Conservation (phyloP, 2,113 vertebrate species). For the Muscicapa adusta region DNA sequence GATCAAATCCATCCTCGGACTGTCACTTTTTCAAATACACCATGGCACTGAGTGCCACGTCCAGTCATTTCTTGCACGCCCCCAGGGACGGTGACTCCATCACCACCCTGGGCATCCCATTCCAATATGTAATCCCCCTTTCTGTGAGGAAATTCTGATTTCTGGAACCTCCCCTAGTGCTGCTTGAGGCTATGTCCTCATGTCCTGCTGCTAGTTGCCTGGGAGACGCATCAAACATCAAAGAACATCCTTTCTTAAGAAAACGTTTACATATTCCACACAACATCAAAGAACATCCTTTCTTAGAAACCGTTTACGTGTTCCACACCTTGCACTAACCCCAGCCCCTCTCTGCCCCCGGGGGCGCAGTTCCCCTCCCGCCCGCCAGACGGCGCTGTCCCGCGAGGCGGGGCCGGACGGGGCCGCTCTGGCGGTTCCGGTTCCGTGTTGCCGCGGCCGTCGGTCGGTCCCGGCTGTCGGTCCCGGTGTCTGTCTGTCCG, state of each 20-base stretch:
- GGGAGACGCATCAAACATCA: background rate
- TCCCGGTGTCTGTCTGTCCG: background rate
- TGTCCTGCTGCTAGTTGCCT: background rate
- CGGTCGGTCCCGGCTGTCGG: background rate
- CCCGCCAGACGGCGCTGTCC: background rate
- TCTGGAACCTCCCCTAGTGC: background rate
- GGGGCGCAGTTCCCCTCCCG: background rate
- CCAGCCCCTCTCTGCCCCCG: accelerated
- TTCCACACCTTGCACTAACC: accelerated
- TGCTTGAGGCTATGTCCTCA: background rate
- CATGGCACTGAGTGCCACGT: background rate
- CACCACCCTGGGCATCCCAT: background rate
- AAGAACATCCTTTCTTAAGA: background rate
- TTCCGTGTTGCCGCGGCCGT: background rate
- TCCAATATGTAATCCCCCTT: background rate
- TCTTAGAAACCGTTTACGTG: accelerated
- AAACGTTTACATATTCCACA: accelerated
- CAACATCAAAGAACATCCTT: background rate
- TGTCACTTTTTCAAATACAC: background rate
- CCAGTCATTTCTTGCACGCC: background rate
- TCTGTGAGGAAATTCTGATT: background rate
- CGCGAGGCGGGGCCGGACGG: too few relatives aligned
- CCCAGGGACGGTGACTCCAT: background rate
- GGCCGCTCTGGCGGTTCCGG: background rate
- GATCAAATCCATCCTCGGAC: background rate